Base-by-base conservation (phyloP, 2,888 invertebrate genomes). In the Apotomis capreana region DNA sequence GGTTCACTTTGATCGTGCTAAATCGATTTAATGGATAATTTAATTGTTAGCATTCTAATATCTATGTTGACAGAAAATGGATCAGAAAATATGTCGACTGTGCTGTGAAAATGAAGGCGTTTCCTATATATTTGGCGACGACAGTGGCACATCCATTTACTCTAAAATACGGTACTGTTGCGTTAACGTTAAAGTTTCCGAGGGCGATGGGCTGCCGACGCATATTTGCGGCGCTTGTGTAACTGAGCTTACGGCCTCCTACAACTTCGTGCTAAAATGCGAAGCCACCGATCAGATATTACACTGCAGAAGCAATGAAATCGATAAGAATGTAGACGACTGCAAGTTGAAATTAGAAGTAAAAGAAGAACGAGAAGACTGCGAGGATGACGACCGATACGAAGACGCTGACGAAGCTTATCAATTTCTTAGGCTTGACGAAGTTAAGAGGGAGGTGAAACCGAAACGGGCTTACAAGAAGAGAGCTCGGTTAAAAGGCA, bases 101-200 rank as follows among this genome's bases (percentile, higher is more conserved):
- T 91, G 90, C 74, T 86, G 84, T 74, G 78, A 80, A 54, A 83
- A 80, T 67, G 78, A 82, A 73, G 89, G 86, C 5, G 78, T 70
- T 59, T 73, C 73, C 5, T 77, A 81, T 67, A 85, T 91, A 74
- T 91, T 84, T 75, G 74, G 76, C 49, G 69, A 75, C 10, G 78
- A 76, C 37, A 70, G 78, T 57, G 80, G 78, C 68, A 68, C 83
- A 9, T 67, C 76, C 63, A 40, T 86, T 40, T 73, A 81, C 67
- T 74, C 74, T 26, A 89, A 87, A 83, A 84, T 91, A 70, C 81
- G 83, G 78, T 80, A 84, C 75, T 90, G 89, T 76, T 90, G 90
- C 78, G 73, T 80, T 44, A 86, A 84, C 67, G 51, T 90, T 49
- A 77, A 67, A 60, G 78, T 90, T 26, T 63, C 75, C 46, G 79